Conservation (phyloP, 2,888 invertebrate genomes). For the Mayetiola destructor region DNA sequence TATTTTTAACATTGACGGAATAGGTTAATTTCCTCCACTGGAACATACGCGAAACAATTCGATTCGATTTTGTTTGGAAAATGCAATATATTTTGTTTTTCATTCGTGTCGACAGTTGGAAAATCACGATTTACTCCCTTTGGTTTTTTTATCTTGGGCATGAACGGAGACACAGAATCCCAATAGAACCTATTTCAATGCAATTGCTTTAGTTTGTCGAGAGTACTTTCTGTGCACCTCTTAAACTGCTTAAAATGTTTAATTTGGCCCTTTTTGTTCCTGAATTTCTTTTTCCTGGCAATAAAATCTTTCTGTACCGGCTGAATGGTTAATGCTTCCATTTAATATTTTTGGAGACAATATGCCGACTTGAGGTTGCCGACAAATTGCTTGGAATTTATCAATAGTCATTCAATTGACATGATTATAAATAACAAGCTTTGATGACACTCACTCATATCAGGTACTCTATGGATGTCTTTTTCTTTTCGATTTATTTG, state of each 20-base stretch:
- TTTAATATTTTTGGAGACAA: too few relatives aligned
- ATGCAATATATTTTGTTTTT: slow-evolving; percentile 1
- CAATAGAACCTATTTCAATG: slow-evolving; percentile 7
- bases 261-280: not conserved
- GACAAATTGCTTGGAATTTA: slow-evolving; percentile 11
- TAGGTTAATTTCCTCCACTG: too few relatives aligned
- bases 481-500: too few relatives aligned
- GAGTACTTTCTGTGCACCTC: too few relatives aligned
- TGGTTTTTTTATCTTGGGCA: too few relatives aligned
- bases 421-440: slow-evolving; percentile 9
- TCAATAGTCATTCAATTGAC: slow-evolving; percentile 10
- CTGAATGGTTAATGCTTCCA: too few relatives aligned
- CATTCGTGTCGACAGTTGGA: not conserved
- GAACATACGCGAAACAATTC: not conserved
- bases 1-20: too few relatives aligned
- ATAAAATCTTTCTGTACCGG: too few relatives aligned
- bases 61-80: slow-evolving; percentile 7
- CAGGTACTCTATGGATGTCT: too few relatives aligned
- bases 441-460: not conserved
- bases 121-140: too few relatives aligned
- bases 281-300: not conserved
- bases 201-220: slow-evolving; percentile 5
- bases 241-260: slow-evolving; percentile 1
- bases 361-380: not conserved
- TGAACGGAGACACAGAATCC: too few relatives aligned